Conservation (phyloP, 2,888 invertebrate species). For the Trachelus tabidus region DNA sequence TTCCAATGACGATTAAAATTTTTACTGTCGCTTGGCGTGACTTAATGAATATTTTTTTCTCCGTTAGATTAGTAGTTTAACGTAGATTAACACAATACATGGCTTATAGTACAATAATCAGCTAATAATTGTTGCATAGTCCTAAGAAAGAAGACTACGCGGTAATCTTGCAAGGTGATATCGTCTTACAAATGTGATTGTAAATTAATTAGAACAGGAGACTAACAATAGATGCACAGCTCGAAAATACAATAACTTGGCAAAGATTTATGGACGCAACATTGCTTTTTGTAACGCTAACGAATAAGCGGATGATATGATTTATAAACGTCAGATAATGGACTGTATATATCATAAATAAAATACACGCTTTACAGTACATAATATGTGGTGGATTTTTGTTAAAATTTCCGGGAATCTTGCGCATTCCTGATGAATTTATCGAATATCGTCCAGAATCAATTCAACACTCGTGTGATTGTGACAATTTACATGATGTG, state of each 20-base stretch:
- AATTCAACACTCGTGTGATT: neutral
- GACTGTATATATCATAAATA: slow-evolving; percentile 1
- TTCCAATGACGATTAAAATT: slow-evolving; percentile 35
- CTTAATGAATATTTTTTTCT: slow-evolving; percentile 29
- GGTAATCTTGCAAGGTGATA: neutral
- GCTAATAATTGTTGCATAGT: neutral
- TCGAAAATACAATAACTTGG: neutral
- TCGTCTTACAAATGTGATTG: neutral
- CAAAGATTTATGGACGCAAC: neutral
- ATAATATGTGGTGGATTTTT: neutral
- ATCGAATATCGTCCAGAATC: neutral
- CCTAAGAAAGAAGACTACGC: neutral
- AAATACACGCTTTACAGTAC: neutral
- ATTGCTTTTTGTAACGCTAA: neutral
- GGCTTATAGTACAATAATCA: neutral
- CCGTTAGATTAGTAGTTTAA: slow-evolving; percentile 25
- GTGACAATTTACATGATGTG: neutral
- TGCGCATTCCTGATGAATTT: neutral
- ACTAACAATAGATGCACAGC: neutral
- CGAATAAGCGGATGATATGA: neutral
- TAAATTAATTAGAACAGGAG: neutral
- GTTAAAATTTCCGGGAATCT: neutral
- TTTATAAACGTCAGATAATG: slow-evolving; percentile 3
- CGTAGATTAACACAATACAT: neutral
- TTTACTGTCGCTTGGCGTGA: slow-evolving; percentile 33